These are phyloP conservation scores for Trinorchestia longiramus DNA, from an alignment of 1,140 invertebrate genomes.

Conservation along the genomic window DNA sequence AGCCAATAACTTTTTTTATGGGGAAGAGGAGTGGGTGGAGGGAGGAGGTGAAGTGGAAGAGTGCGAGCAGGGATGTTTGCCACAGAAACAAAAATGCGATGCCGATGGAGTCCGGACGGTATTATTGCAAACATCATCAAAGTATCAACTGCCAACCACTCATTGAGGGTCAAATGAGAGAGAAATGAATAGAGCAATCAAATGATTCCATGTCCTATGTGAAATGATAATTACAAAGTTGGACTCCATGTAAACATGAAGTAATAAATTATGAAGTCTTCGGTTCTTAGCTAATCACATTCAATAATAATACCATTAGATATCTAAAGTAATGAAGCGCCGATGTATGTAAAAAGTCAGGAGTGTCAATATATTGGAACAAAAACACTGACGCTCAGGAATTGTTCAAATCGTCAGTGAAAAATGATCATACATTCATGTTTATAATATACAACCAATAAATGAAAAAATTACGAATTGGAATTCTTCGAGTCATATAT, in stretches of 20 bases:
- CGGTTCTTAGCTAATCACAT: neutral
- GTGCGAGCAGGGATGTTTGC: neutral
- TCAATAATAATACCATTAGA: neutral
- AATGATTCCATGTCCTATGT: neutral
- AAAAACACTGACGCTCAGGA: neutral
- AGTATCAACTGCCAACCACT: neutral
- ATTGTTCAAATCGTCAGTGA: neutral
- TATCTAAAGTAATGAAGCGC: neutral
- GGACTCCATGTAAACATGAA: neutral
- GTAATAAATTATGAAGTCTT: neutral
- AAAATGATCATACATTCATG: neutral
- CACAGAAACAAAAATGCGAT: constrained; percentile 3
- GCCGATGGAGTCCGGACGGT: constrained; percentile 1
- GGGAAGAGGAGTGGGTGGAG: neutral
- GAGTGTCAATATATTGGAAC: neutral
- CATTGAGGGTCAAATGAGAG: neutral
- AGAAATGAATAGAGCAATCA: neutral
- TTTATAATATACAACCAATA: neutral
- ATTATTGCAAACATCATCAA: neutral
- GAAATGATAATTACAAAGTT: neutral
- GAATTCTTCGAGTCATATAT: neutral
- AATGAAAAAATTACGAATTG: neutral
- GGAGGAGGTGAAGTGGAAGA: neutral
- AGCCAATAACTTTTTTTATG: constrained; percentile 30
- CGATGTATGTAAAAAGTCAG: neutral